phyloP scores from a whole-genome alignment of 2,797 vertebrate genomes.

The Amphiprion clarkii region DNA sequence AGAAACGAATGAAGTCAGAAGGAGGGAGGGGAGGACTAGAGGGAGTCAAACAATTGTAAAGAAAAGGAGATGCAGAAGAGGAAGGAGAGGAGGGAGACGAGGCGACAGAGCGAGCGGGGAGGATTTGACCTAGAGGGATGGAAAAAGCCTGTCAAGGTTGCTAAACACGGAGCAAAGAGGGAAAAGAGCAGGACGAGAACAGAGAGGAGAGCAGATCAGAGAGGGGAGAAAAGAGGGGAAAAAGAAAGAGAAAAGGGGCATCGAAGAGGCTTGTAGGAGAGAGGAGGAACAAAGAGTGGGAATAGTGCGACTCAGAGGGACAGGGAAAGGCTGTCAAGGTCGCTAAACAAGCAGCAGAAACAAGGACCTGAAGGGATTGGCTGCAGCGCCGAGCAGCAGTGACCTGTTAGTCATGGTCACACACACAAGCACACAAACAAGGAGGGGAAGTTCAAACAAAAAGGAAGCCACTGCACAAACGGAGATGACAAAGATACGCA shows the following conservation, averaged over 20 bases:
- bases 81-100: constrained; percentile 28
- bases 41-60: neutral
- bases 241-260: constrained; percentile 38
- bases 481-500: constrained; percentile 54
- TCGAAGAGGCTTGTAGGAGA: constrained; percentile 44
- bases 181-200: constrained; percentile 42
- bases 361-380: constrained; percentile 80
- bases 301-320: constrained; percentile 70
- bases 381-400: constrained; percentile 75
- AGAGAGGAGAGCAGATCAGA: constrained; percentile 65
- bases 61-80: neutral
- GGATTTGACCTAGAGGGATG: constrained; percentile 62
- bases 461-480: constrained; percentile 50
- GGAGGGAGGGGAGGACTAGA: constrained; percentile 8
- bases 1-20: constrained; percentile 9
- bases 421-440: constrained; percentile 66
- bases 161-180: constrained; percentile 63
- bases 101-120: constrained; percentile 43
- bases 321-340: constrained; percentile 80
- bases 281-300: constrained; percentile 44
- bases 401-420: constrained; percentile 82
- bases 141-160: constrained; percentile 67
- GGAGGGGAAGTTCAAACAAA: constrained; percentile 46
- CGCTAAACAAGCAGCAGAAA: constrained; percentile 79
- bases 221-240: constrained; percentile 12